phyloP scores from a whole-genome alignment of 2,888 invertebrate genomes.

The Polydrusus pterygomalis region DNA sequence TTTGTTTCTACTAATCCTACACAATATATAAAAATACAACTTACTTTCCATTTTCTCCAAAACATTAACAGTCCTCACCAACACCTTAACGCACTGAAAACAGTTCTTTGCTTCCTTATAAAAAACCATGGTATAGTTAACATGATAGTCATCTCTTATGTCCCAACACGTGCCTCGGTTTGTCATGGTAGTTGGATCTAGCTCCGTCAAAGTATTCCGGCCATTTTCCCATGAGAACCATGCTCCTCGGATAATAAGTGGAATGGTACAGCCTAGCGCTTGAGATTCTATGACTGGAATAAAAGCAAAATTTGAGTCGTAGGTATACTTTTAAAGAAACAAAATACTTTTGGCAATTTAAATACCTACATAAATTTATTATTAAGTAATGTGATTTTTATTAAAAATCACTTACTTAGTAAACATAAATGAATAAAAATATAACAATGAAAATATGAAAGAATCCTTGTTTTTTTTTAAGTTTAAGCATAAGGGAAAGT shows the following conservation, averaged over 20 bases:
- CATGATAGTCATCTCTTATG: slow-evolving; percentile 82
- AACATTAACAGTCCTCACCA: slow-evolving; percentile 91
- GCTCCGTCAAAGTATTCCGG: slow-evolving; percentile 86
- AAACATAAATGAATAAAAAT: no score
- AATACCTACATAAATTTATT: no score
- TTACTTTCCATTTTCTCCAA: slow-evolving; percentile 91
- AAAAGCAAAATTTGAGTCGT: no score
- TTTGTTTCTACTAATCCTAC: no score
- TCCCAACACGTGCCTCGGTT: slow-evolving; percentile 83
- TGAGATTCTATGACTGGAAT: slow-evolving; percentile 51
- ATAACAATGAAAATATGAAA: no score
- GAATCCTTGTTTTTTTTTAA: no score
- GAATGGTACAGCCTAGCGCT: slow-evolving; percentile 79
- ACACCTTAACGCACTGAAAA: slow-evolving; percentile 88
- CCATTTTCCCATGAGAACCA: slow-evolving; percentile 96
- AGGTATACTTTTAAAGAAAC: no score
- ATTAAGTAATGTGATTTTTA: no score
- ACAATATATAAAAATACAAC: slow-evolving; percentile 61
- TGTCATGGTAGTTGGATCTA: slow-evolving; percentile 87
- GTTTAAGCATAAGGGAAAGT: no score
- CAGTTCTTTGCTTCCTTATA: slow-evolving; percentile 78
- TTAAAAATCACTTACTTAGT: no score
- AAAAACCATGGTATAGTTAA: slow-evolving; percentile 91
- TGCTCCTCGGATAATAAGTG: slow-evolving; percentile 85
- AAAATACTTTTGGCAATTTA: no score